Evolutionary conservation across 2,888 invertebrate genomes (phyloP).

Genomic region (Ochlodes sylvanus): DNA sequence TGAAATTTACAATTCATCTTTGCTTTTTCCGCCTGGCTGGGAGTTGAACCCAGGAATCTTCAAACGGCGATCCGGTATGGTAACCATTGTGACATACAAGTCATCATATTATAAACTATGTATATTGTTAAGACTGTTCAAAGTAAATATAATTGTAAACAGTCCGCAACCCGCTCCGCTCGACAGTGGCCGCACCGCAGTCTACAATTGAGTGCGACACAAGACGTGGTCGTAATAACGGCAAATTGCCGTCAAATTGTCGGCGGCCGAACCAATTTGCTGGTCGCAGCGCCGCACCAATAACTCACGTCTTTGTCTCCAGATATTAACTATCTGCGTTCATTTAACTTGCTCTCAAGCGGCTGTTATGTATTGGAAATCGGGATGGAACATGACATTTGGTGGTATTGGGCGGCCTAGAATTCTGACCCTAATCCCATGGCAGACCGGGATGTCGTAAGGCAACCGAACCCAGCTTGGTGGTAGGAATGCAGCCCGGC

Average conservation of each 20-base stretch:
- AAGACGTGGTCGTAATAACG: conserved; percentile 58
- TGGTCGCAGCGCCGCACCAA: conserved; percentile 41
- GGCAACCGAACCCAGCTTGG: no score
- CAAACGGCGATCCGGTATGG: no score
- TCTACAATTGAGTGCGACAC: conserved; percentile 51
- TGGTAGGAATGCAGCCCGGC: no score
- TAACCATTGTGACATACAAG: no score
- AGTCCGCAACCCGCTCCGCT: conserved; percentile 21
- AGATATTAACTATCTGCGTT: conserved; percentile 37
- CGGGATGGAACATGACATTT: neutral
- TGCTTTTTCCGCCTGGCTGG: no score
- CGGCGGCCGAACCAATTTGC: conserved; percentile 53
- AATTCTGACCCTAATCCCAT: no score
- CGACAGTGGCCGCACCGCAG: conserved; percentile 29
- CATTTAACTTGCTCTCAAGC: conserved; percentile 24
- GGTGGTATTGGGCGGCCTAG: no score
- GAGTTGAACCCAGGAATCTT: no score
- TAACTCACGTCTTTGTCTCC: conserved; percentile 42
- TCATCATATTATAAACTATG: no score
- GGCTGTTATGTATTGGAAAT: neutral
- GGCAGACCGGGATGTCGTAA: no score
- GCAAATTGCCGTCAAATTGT: conserved; percentile 62
- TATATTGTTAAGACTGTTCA: conserved; percentile 19
- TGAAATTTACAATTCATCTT: no score
- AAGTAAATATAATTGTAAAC: no score